These are phyloP conservation scores for Cecropterus lyciades DNA, from an alignment of 1,140 invertebrate species.

Conservation along the genomic window DNA sequence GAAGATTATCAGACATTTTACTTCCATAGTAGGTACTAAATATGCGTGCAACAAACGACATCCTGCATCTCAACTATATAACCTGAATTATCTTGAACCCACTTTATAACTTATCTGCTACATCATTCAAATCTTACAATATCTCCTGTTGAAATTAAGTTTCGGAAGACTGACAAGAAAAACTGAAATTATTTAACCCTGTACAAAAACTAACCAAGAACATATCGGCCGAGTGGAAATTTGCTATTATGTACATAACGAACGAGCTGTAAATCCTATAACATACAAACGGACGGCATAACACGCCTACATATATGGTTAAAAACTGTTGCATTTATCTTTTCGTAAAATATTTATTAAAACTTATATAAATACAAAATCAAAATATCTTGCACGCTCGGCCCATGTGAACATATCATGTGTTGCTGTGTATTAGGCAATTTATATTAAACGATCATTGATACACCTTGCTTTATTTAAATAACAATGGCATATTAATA, in stretches of 20 bases:
- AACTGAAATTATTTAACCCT: background rate
- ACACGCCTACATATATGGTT: background rate
- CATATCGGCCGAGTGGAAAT: background rate
- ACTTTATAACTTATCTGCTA: too few species aligned
- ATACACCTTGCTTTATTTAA: too few species aligned
- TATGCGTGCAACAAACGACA: background rate
- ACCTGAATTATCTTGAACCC: background rate
- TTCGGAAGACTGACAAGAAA: background rate
- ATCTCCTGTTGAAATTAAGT: background rate
- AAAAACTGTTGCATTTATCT: background rate
- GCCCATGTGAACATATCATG: background rate
- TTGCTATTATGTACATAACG: background rate
- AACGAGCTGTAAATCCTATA: background rate
- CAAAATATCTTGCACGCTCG: background rate
- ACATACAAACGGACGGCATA: constrained; percentile 4
- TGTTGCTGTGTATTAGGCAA: too few species aligned
- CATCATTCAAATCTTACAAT: too few species aligned
- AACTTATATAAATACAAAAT: background rate
- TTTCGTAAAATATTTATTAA: background rate
- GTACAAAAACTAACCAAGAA: constrained; percentile 1
- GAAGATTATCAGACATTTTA: background rate
- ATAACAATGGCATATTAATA: too few species aligned
- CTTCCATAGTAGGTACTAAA: background rate
- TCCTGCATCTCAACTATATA: background rate
- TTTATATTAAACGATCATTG: too few species aligned